A percentile compares a stretch with the other conserved stretches of the same genome.
These are phyloP conservation scores for Perodicticus potto DNA, from an alignment of 2,797 vertebrate genomes.

Conservation along the genomic window DNA sequence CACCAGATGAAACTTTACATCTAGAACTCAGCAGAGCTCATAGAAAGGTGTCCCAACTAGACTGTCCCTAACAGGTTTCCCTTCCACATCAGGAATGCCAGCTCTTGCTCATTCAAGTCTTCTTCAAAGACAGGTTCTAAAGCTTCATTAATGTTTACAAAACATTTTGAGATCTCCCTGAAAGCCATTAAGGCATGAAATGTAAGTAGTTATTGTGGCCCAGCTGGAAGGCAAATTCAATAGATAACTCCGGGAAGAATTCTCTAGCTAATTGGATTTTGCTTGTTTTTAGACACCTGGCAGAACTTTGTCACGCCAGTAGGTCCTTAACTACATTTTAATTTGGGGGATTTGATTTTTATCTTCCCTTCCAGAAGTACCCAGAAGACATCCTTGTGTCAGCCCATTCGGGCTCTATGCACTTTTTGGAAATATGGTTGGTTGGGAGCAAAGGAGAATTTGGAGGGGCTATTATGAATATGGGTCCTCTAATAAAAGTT, in stretches of 20 bases:
- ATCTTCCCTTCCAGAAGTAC: not conserved
- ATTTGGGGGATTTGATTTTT: not conserved
- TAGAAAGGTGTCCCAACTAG: not conserved
- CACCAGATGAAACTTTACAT: not conserved
- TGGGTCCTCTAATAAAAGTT: not conserved
- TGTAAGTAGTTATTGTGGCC: not conserved
- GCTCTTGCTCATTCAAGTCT: conserved; percentile 49
- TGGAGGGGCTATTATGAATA: not conserved
- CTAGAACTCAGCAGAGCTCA: conserved; percentile 14
- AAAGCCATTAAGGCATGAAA: conserved; percentile 50
- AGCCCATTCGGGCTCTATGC: not conserved
- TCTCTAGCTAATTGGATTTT: conserved; percentile 58
- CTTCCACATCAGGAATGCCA: not conserved
- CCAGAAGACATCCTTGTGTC: not conserved
- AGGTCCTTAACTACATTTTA: not conserved
- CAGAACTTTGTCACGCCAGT: not conserved
- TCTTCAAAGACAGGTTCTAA: conserved; percentile 62
- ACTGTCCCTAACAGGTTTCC: not conserved
- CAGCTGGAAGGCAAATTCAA: conserved; percentile 57
- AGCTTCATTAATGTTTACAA: conserved; percentile 50
- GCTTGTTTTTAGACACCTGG: conserved; percentile 53
- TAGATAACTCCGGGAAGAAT: conserved; percentile 49
- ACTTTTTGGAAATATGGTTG: not conserved
- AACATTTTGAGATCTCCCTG: conserved; percentile 65
- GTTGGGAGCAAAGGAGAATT: not conserved